phyloP scores from a whole-genome alignment of 2,113 vertebrate species.

The Colinus virginianus region DNA sequence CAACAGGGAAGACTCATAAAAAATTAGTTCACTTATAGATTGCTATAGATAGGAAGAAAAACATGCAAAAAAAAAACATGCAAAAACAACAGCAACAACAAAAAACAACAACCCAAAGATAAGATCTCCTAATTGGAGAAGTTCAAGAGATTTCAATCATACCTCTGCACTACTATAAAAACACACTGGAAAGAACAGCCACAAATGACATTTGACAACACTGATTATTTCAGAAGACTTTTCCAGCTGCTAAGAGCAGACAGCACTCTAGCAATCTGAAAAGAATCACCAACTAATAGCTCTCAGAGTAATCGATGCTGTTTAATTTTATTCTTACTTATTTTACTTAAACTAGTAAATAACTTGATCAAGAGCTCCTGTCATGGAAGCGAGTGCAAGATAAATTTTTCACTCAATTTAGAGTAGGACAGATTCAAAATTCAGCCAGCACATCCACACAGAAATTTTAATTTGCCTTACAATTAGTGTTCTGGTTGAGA shows the following conservation, averaged over 20 bases:
- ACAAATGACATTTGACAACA: background rate
- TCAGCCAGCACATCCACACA: background rate
- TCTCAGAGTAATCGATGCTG: background rate
- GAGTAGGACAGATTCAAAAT: background rate
- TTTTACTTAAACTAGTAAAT: background rate
- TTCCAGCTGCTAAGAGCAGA: background rate
- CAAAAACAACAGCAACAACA: background rate
- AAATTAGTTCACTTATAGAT: background rate
- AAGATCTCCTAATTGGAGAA: background rate
- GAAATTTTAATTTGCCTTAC: background rate
- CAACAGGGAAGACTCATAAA: background rate
- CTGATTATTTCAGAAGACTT: background rate
- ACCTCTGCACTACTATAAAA: background rate
- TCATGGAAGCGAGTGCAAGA: background rate
- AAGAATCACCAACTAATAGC: background rate
- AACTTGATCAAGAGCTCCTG: background rate
- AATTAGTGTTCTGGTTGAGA: background rate
- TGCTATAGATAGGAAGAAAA: background rate
- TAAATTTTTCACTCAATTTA: background rate
- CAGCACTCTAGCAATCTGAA: background rate
- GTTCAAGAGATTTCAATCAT: background rate
- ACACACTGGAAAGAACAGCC: background rate
- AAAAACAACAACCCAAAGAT: background rate
- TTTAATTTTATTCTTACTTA: background rate
- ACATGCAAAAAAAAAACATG: background rate